Base-by-base conservation (phyloP, 2,888 invertebrate species). In the Odontocerum albicorne region DNA sequence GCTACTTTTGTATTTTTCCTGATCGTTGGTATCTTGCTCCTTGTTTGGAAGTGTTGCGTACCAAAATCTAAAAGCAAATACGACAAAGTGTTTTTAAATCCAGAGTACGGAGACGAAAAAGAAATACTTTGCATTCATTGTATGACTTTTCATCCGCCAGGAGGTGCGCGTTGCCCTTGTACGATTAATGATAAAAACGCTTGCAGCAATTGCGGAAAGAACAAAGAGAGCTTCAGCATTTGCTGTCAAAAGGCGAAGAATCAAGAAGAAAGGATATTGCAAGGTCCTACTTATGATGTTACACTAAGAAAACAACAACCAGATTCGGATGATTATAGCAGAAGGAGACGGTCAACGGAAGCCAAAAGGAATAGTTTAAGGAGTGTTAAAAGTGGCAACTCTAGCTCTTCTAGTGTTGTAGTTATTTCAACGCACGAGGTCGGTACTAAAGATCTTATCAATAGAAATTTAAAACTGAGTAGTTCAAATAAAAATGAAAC, bases 271-370 rank as follows among this genome's bases (percentile, higher is more conserved):
- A 49, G 32, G n/a, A 32, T 46, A 12, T 13, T 47, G 3, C 19
- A 51, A 39, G 55, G 46, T 7, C 53, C 55, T 6, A 27, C 21
- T n/a, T 58, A 53, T 38, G 57, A 60, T 36, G 43, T 58, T 6
- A 33, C 55, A 16, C 17, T 60, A 15, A 39, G 47, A 42, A 55
- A 52, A 33, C 60, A 52, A 15, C 60, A 60, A 45, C 60, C 60
- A 4, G 49, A 55, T 17, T 3, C 22, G 10, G 31, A 42, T 1
- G 27, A 19, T 8, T 17, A 15, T 1, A 45, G 39, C 8, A 32
- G 38, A 27, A 39, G n/a, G 4, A 56, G 21, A 46, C 21, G 15
- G 8, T 33, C 32, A 10, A 12, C n/a, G 7, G 27, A 39, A n/a
- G 42, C 31, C 3, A 55, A 57, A 17, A 45, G 49, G 19, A 50